Percentiles rank a stretch among this genome's conserved stretches.
Conservation (phyloP, 1,140 invertebrate genomes). For the Platorchestia sp. region DNA sequence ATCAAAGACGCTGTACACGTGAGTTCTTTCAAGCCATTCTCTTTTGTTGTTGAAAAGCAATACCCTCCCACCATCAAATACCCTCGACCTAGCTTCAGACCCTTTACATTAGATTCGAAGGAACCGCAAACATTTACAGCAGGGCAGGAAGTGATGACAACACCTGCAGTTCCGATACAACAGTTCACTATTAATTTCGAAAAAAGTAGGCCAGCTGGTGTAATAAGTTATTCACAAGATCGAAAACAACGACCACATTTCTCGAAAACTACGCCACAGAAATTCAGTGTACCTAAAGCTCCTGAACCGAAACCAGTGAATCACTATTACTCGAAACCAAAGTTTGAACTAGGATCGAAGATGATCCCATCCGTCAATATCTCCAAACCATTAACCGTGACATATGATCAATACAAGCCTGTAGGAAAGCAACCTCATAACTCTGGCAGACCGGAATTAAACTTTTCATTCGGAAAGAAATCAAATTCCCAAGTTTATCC, state of each 20-base stretch:
- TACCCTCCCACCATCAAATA: background rate
- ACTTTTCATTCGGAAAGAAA: background rate
- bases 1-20: background rate
- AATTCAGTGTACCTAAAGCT: background rate
- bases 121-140: background rate
- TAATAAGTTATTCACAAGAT: background rate
- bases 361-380: background rate
- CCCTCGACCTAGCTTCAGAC: background rate
- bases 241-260: background rate
- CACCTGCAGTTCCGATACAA: background rate
- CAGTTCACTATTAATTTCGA: background rate
- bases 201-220: background rate
- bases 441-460: background rate
- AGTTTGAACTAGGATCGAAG: background rate
- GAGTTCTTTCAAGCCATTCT: background rate
- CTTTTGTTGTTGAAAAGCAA: background rate
- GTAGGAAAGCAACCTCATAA: background rate
- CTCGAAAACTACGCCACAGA: background rate
- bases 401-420: background rate
- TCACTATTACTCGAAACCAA: background rate
- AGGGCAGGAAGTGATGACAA: background rate
- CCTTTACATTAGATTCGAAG: background rate
- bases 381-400: background rate
- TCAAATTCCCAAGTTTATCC: background rate
- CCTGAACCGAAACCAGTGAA: background rate